Base-by-base conservation (phyloP, 2,888 invertebrate species). In the Megalurothrips usitatus region DNA sequence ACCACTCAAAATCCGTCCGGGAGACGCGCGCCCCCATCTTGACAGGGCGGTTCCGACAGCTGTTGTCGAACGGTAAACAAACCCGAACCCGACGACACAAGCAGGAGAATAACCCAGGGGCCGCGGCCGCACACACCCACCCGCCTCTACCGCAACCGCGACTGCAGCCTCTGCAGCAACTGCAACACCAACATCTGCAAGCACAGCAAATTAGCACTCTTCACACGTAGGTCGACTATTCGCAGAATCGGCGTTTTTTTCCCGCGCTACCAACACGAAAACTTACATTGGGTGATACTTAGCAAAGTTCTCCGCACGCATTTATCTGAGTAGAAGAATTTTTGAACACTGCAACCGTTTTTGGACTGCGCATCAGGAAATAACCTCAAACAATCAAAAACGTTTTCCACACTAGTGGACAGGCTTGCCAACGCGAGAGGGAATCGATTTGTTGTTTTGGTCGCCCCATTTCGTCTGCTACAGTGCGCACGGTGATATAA, bases 1-100 rank as follows among this genome's bases (percentile, higher is more conserved):
- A 92, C 99, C 99, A 99, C 87, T 99, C 98, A 86, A 98, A 99
- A 89, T 99, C 98, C 0, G 92, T 94, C 85, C 97, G 92, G 34
- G 98, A 96, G 79, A 98, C 97, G 86, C 92, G 92, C 84, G 96
- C 96, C 82, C 99, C 99, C 99, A 99, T 99, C 85, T 86, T 89
- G n/a, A n/a, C 81, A 14, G 34, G 28, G 14, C 48, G 68, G n/a
- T 75, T n/a, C 26, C 26, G 23, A n/a, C 68, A 75, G 68, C 68
- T 75, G 68, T 75, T 26, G 11, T 8, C 26, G 23, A 23, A 26
- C 68, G 11, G 26, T 75, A 26, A 75, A 23, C 26, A 26, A 75
- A 75, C 26, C 11, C 8, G 11, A 8, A 9, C 9, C 26, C 8
- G 26, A 9, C 10, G 68, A 75, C 68, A 75, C 11, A 75, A 26